phyloP scores from a whole-genome alignment of 2,797 vertebrate species.

The Eleutherodactylus coqui region DNA sequence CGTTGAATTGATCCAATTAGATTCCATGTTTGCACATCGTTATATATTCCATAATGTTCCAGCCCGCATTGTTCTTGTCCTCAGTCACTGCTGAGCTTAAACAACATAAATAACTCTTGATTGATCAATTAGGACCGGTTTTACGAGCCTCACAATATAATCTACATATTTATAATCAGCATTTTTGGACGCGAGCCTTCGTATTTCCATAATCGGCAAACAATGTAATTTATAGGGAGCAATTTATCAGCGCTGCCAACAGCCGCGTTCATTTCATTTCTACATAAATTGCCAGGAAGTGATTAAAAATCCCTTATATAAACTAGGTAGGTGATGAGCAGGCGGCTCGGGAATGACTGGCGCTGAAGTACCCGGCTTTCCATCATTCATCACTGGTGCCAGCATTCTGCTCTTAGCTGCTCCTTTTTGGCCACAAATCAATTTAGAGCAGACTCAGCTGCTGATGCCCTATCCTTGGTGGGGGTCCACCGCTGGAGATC shows the following conservation, averaged over 20 bases:
- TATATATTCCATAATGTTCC: not conserved
- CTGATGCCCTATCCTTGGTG: too few species aligned
- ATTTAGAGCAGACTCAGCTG: too few species aligned
- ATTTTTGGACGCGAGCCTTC: not conserved
- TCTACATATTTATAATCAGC: constrained; percentile 3
- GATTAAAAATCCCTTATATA: not conserved
- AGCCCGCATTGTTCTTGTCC: not conserved
- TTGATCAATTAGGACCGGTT: not conserved
- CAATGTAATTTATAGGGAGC: not conserved
- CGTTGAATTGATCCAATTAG: too few species aligned
- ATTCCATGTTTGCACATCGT: not conserved
- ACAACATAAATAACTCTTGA: not conserved
- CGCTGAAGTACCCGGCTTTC: not conserved
- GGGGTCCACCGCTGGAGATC: too few species aligned
- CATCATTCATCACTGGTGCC: not conserved
- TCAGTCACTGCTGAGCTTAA: not conserved
- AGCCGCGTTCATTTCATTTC: not conserved
- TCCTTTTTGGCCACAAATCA: too few species aligned
- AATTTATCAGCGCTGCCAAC: not conserved
- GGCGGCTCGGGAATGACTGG: not conserved
- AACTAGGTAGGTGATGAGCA: not conserved
- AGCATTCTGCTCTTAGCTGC: too few species aligned
- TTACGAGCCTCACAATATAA: not conserved
- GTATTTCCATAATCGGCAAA: not conserved
- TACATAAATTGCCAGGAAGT: not conserved